Evolutionary conservation across 2,797 vertebrate species (phyloP), one percentile per base, ranked within the genome.

Genomic region (Ptychobarbus kaznakovi): DNA sequence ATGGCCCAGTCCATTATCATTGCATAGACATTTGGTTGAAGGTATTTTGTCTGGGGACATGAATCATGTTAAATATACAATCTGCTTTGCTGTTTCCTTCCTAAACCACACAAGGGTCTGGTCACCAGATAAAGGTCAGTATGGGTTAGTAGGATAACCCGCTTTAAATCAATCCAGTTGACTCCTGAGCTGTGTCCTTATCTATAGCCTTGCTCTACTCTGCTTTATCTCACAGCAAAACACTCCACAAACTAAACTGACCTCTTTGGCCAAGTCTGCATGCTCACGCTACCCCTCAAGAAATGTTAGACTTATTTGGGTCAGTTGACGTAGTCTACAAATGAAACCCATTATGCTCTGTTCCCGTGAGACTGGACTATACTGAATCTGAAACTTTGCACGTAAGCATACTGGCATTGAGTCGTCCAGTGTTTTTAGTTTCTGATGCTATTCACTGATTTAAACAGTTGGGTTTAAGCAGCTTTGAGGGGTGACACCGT

Each of bases 371-470:
- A 84, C 74, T 40, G 38, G 40, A 70, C 63, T 11, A 44, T 78
- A 69, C 11, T 46, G 82, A 78, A 78, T 78, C 74, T 25, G 74
- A 84, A 84, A 78, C 42, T 69, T 68, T 68, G 82, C 82, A 84
- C 65, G 63, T 78, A 84, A 78, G 38, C 65, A 22, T 18, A 32
- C 72, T 83, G 82, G 82, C 72, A 53, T 40, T 20, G 49, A 69
- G 16, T 70, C 16, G 28, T 49, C 56, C 56, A 68, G 22, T 51
- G 61, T 68, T 72, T 70, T 81, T 40, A 0, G 5, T 82, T 84
- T 78, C 22, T 53, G 22, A 66, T 83, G 58, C 82, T 66, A 66
- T 83, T 66, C 82, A 15, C 58, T 83, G 72, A 76, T 83, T 83
- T 76, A 66, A 76, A 84, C 63, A 78, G 49, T 77, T 77, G 44